Percentiles rank a stretch among this genome's conserved stretches.
Evolutionary conservation across 2,113 vertebrate genomes (phyloP).

Genomic region (Pagrus major): DNA sequence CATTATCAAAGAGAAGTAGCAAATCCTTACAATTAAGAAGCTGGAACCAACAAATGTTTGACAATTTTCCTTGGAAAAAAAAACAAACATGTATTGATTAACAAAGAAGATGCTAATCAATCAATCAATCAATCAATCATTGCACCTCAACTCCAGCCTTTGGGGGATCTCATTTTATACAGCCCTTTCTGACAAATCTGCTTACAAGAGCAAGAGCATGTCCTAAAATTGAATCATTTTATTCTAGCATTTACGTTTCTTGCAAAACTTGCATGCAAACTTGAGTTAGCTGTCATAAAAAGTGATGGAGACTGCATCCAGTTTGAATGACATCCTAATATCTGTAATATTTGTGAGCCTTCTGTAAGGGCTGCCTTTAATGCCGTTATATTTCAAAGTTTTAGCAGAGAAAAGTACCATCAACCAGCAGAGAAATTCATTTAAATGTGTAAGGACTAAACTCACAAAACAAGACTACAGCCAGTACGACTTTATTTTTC

Average conservation of each 20-base stretch:
- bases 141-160: not conserved
- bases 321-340: not conserved
- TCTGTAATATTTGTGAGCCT: not conserved
- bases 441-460: constrained; percentile 1
- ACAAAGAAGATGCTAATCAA: too few species aligned
- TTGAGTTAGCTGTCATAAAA: not conserved
- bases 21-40: too few species aligned
- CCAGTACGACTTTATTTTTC: not conserved
- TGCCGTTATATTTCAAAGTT: not conserved
- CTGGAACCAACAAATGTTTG: too few species aligned
- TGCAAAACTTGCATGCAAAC: not conserved
- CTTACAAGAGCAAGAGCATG: not conserved
- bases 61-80: too few species aligned
- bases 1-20: too few species aligned
- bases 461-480: constrained; percentile 5
- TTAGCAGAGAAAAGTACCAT: not conserved
- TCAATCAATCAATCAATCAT: too few species aligned
- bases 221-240: not conserved
- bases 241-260: not conserved
- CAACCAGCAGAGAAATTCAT: not conserved
- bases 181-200: not conserved
- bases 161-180: not conserved
- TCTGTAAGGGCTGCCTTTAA: not conserved
- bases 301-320: not conserved
- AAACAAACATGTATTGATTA: too few species aligned